These are phyloP conservation scores for Drosophila tani DNA, from an alignment of 1,140 invertebrate genomes.

Conservation along the genomic window DNA sequence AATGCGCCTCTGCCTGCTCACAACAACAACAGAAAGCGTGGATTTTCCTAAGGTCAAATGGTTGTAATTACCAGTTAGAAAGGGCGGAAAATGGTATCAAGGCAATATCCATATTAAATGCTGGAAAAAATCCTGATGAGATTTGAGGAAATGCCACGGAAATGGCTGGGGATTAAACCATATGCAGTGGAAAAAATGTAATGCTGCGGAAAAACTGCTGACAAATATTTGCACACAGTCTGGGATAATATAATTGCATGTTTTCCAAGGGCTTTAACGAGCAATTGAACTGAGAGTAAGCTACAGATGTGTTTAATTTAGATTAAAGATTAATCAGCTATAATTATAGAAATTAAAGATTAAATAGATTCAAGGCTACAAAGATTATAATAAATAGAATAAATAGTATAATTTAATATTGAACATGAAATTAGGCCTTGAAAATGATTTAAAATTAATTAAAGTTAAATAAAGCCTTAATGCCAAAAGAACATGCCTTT, in stretches of 20 bases:
- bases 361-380: background rate
- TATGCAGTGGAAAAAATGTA: background rate
- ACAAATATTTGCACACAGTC: conserved; percentile 7
- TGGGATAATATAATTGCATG: conserved; percentile 1
- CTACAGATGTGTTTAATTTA: background rate
- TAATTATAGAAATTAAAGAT: background rate
- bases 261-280: conserved; percentile 1
- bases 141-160: conserved; percentile 12
- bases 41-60: conserved; percentile 39
- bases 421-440: too few species aligned
- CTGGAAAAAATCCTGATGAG: conserved; percentile 3
- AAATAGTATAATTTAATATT: too few species aligned
- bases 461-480: background rate
- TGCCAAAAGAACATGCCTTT: background rate
- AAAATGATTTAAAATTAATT: background rate
- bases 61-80: conserved; percentile 27
- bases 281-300: background rate
- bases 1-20: conserved; percentile 10
- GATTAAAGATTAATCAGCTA: background rate
- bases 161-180: background rate
- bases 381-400: too few species aligned
- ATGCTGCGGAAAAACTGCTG: conserved; percentile 1
- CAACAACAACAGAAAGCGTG: background rate
- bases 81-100: conserved; percentile 6
- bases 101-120: conserved; percentile 17